Percentiles rank a stretch among this genome's conserved stretches.
Conservation (phyloP, 2,888 invertebrate species). For the Pterostichus madidus region DNA sequence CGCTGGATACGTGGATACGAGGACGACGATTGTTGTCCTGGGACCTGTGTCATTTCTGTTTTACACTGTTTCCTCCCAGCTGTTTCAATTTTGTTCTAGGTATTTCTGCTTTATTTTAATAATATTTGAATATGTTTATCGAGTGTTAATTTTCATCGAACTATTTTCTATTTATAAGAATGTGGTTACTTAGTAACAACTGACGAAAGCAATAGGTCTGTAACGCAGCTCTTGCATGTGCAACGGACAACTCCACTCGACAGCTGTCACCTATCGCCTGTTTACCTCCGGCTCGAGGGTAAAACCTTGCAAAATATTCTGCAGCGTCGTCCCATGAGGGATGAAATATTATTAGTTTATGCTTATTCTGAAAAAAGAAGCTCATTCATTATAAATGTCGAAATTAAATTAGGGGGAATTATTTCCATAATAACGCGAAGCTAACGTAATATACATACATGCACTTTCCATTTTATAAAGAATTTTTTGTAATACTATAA, state of each 20-base stretch:
- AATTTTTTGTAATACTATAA: too few species aligned
- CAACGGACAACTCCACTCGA: not conserved
- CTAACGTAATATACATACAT: not conserved
- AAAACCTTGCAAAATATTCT: conserved; percentile 50
- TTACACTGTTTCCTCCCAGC: not conserved
- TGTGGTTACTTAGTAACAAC: too few species aligned
- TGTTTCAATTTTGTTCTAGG: not conserved
- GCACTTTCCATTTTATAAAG: not conserved
- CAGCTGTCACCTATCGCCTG: conserved; percentile 47
- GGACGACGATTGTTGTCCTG: not conserved
- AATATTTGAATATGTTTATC: not conserved
- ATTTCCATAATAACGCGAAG: not conserved
- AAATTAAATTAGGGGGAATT: conserved; percentile 2
- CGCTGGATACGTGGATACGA: not conserved
- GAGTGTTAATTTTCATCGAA: not conserved
- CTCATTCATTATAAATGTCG: not conserved
- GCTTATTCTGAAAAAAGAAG: conserved; percentile 3
- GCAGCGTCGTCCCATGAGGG: conserved; percentile 31
- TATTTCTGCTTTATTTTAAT: not conserved
- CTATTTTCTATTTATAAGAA: too few species aligned
- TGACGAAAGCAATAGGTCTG: too few species aligned
- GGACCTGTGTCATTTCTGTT: conserved; percentile 21
- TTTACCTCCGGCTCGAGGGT: conserved; percentile 46
- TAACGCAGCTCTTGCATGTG: conserved; percentile 2
- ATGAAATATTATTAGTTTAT: conserved; percentile 10